Conservation (phyloP, 2,888 invertebrate genomes). For the Actias luna region DNA sequence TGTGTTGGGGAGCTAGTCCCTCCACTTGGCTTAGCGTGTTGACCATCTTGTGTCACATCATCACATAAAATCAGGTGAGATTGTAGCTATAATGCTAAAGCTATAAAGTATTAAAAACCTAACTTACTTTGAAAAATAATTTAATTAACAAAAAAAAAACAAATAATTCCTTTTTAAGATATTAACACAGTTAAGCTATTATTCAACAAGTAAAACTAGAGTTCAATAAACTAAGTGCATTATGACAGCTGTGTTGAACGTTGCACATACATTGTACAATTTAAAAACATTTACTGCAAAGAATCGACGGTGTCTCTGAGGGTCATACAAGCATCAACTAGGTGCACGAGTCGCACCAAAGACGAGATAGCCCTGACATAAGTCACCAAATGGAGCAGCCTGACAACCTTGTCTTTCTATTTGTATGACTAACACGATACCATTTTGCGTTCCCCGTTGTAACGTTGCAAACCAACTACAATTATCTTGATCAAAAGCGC, state of each 20-base stretch:
- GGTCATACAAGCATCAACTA: slow-evolving; percentile 39
- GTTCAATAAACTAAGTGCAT: slow-evolving; percentile 55
- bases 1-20: too few species aligned
- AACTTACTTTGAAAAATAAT: too few species aligned
- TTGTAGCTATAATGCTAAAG: too few species aligned
- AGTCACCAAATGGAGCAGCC: slow-evolving; percentile 76
- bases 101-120: too few species aligned
- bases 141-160: too few species aligned
- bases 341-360: slow-evolving; percentile 45
- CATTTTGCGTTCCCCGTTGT: slow-evolving; percentile 42
- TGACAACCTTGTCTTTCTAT: slow-evolving; percentile 74
- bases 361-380: slow-evolving; percentile 72
- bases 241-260: slow-evolving; percentile 46
- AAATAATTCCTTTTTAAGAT: too few species aligned
- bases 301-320: slow-evolving; percentile 54
- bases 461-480: slow-evolving; percentile 43
- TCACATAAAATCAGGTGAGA: too few species aligned
- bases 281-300: slow-evolving; percentile 41
- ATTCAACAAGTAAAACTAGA: slow-evolving; percentile 55
- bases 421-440: slow-evolving; percentile 53
- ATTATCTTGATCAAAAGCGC: slow-evolving; percentile 39
- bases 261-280: too few species aligned
- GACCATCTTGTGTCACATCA: too few species aligned
- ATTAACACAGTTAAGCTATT: too few species aligned
- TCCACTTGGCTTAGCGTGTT: too few species aligned